Base-by-base conservation (phyloP, 2,797 vertebrate species). In the Ctenosaura bakeri region DNA sequence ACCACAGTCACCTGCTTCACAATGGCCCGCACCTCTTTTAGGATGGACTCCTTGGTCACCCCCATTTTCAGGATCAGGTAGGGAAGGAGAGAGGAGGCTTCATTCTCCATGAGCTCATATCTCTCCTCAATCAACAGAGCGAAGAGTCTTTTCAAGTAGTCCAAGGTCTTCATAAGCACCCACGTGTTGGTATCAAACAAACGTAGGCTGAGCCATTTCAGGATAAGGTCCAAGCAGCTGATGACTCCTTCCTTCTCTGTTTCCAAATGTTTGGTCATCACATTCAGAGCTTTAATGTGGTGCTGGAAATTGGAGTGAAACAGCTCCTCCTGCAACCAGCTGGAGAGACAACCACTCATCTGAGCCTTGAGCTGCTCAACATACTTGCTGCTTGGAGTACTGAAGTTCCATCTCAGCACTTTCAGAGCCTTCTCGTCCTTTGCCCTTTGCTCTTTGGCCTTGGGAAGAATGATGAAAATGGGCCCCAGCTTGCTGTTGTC, bases 121-220 rank as follows among this genome's bases (percentile, higher is more conserved):
- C 97, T 96, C 89, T 98, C 98, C 24, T 96, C 96, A 95, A 97
- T 98, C 20, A 99, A 96, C 97, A 98, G 97, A 80, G 94, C 92
- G 87, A 99, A 98, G 84, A 99, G 96, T 85, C 98, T 95, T 94
- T 98, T 98, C 76, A 99, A 97, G 91, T 99, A 99, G 91, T 99
- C 98, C 95, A 99, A 94, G 13, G 98, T 98, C 93, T 99, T 99
- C 98, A 98, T 99, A 90, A 99, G 95, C 42, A 99, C 97, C 1
- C 98, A 99, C 82, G 98, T 99, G 94, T 99, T 99, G 42, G 98
- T 98, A 96, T 99, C 98, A 77, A 99, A 99, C 97, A 99, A 98
- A 0, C 98, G 97, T 92, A 99, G 96, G 0, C 98, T 99, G 90
- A 99, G 98, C 98, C 98, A 99, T 95, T 99, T 99, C 90, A 99